Evolutionary conservation across 2,113 vertebrate species (phyloP), one percentile per base, ranked within the genome.

Genomic region (Siniperca knerii): DNA sequence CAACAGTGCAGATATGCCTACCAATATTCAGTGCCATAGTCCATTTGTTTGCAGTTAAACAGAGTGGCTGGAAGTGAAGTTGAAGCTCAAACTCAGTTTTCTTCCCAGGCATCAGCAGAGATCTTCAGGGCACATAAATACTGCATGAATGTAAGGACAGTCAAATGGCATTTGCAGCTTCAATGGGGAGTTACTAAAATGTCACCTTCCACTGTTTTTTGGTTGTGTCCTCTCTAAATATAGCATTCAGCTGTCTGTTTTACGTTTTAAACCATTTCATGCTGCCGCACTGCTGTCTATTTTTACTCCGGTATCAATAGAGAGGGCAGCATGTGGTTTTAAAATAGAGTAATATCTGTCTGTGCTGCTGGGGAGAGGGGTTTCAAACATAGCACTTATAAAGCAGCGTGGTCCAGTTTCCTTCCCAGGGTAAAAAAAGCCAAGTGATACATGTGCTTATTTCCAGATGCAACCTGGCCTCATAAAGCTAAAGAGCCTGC

Each of bases 241-340:
- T 94, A 94, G 84, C 65, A 2, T 4, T 48, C 61, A 68, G 70
- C 88, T 85, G 88, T 91, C 92, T 90, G 84, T 89, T 86, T 86
- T 86, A 87, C 79, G 90, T 94, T 92, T 92, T 73, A 88, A 91
- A 92, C 71, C 65, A 87, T 87, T 91, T 87, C 76, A 80, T 83
- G 80, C 86, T 29, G 71, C 82, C 16, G 37, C 75, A 58, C 79
- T 54, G 79, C 75, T 46, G 62, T 90, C 90, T 95, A 94, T 95
- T 94, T 95, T 94, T 92, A 93, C 71, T 25, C 77, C 4, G n/a
- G 69, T 81, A 92, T 95, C 90, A 92, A 90, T 77, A 78, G 75
- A 85, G 58, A 74, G 75, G 77, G 46, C 87, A 76, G 67, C 18
- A 7, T 85, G 73, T 40, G 57, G 72, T 87, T 91, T 90, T 87